Conservation (phyloP, 2,113 vertebrate genomes). For the Lanius ludovicianus region DNA sequence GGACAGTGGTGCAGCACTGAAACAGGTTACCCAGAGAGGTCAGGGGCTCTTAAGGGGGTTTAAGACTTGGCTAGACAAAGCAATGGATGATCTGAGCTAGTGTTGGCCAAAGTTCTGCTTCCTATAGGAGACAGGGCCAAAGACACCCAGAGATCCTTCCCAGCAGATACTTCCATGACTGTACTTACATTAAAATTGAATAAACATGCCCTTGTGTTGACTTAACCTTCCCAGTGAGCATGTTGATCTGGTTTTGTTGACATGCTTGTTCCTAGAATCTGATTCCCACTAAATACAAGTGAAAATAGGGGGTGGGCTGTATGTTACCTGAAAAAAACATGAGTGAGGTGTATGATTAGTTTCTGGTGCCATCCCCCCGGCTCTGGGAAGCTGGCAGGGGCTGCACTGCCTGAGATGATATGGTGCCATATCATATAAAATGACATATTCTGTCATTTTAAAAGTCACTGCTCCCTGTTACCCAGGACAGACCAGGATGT, state of each 20-base stretch:
- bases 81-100: not conserved
- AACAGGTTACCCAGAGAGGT: not conserved
- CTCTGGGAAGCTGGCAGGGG: not conserved
- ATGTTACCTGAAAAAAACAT: not conserved
- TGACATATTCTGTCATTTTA: not conserved
- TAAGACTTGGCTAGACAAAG: not conserved
- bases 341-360: not conserved
- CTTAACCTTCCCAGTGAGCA: conserved; percentile 9
- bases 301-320: not conserved
- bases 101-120: not conserved
- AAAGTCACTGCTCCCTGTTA: not conserved
- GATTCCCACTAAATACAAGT: not conserved
- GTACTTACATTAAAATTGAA: conserved; percentile 3
- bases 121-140: not conserved
- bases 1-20: not conserved
- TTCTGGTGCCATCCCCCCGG: not conserved
- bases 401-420: not conserved
- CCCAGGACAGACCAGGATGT: fast-evolving
- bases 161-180: not conserved
- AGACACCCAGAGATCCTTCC: not conserved
- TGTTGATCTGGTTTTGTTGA: conserved; percentile 41
- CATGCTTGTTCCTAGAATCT: not conserved
- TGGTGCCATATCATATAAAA: not conserved
- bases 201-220: conserved; percentile 38
- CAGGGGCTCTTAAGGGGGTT: not conserved